A percentile compares a stretch with the other conserved stretches of the same genome.
phyloP scores from a whole-genome alignment of 1,140 invertebrate species.

The Aethina tumida region DNA sequence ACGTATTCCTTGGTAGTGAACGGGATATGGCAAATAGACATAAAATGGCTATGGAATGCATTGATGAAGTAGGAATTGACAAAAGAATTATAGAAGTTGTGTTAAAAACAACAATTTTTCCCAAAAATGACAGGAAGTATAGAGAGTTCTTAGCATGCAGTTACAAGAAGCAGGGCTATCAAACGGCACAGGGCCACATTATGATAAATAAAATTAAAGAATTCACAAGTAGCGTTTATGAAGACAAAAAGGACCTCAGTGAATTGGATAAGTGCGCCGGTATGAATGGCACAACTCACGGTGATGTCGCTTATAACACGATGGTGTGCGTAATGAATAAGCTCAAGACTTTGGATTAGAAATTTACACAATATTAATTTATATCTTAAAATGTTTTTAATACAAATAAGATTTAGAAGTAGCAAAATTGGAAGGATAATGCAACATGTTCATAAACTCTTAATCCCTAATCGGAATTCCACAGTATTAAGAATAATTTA shows the following conservation, averaged over 20 bases:
- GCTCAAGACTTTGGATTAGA: no score
- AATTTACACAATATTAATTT: no score
- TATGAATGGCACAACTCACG: conserved; percentile 5
- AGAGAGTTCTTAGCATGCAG: conserved; percentile 22
- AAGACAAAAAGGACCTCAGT: conserved; percentile 4
- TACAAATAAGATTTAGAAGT: no score
- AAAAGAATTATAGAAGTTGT: conserved; percentile 10
- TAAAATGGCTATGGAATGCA: conserved; percentile 14
- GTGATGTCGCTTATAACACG: conserved; percentile 10
- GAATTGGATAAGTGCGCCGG: conserved; percentile 10
- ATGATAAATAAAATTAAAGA: conserved; percentile 14
- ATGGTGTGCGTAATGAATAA: conserved; percentile 15
- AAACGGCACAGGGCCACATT: conserved; percentile 18
- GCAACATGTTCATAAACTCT: no score
- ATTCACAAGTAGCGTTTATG: no score
- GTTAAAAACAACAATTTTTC: conserved; percentile 4
- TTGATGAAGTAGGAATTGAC: conserved; percentile 15
- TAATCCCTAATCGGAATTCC: no score
- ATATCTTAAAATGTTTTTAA: no score
- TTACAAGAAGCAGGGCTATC: conserved; percentile 23
- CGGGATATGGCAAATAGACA: conserved; percentile 7
- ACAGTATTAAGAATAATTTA: no score
- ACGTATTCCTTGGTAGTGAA: no score
- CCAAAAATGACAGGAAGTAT: conserved; percentile 15
- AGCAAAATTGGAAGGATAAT: no score